Evolutionary conservation across 2,797 vertebrate species (phyloP).

Genomic region (Cryptoblepharus egeriae): DNA sequence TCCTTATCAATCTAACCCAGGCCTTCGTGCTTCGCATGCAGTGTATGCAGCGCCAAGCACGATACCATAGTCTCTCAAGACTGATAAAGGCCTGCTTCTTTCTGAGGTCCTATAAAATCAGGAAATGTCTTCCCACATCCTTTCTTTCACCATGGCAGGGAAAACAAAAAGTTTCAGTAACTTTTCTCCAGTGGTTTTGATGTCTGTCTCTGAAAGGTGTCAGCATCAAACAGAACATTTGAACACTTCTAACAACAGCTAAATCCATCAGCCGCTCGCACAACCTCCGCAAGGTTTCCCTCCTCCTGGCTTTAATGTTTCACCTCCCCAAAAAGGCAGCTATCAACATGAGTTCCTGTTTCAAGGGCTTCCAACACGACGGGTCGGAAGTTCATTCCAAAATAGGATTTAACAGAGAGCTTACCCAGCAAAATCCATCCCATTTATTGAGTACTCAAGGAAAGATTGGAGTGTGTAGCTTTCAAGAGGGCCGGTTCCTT

Average conservation of each 20-base stretch:
- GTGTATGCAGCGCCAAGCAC: too few species aligned
- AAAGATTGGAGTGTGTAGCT: neutral
- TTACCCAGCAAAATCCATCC: slow-evolving; percentile 33
- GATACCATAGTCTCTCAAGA: too few species aligned
- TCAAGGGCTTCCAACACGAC: slow-evolving; percentile 38
- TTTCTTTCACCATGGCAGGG: neutral
- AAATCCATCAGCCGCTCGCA: slow-evolving; percentile 4
- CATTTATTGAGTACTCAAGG: slow-evolving; percentile 24
- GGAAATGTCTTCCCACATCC: too few species aligned
- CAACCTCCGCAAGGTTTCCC: neutral
- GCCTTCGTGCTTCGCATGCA: too few species aligned
- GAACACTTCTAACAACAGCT: slow-evolving; percentile 1
- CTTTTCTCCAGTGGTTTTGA: neutral
- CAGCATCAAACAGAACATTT: neutral
- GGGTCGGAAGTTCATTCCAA: neutral
- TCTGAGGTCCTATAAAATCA: too few species aligned
- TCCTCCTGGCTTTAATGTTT: slow-evolving; percentile 35
- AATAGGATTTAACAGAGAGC: slow-evolving; percentile 29
- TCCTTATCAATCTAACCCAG: too few species aligned
- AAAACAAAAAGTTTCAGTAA: neutral
- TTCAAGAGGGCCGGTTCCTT: slow-evolving; percentile 15
- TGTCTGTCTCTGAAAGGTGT: neutral
- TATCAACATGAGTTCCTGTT: slow-evolving; percentile 16
- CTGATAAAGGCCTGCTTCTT: too few species aligned
- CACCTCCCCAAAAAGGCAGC: neutral